Percentiles rank a stretch among this genome's conserved stretches.
Conservation (phyloP, 2,888 invertebrate genomes). For the Pedicia rivosa region DNA sequence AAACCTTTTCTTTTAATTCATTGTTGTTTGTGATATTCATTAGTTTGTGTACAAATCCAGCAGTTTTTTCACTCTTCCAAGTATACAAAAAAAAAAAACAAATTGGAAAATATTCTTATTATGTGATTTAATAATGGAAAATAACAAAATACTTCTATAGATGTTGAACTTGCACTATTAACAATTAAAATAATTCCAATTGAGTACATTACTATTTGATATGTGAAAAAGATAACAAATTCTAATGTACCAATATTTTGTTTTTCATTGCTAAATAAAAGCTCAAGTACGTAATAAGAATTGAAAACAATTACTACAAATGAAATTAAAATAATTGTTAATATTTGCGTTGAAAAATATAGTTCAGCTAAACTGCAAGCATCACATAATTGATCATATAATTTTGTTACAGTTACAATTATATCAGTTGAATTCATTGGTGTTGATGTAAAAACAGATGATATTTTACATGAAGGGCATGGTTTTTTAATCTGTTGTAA, state of each 20-base stretch:
- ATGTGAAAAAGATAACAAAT: conserved; percentile 25
- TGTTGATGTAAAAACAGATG: background rate
- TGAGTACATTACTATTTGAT: conserved; percentile 25
- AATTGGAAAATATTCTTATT: too few relatives aligned
- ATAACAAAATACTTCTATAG: conserved; percentile 21
- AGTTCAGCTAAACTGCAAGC: conserved; percentile 25
- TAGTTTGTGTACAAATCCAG: conserved; percentile 24
- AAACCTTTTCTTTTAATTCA: conserved; percentile 19
- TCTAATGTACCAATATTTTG: conserved; percentile 24
- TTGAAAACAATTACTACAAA: conserved; percentile 27
- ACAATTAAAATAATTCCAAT: conserved; percentile 24
- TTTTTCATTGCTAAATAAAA: conserved; percentile 19
- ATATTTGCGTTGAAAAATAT: conserved; percentile 23
- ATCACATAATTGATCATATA: conserved; percentile 23
- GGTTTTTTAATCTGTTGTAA: too few relatives aligned
- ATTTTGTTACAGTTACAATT: background rate
- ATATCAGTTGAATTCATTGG: too few relatives aligned
- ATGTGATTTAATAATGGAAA: too few relatives aligned
- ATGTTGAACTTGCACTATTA: conserved; percentile 22
- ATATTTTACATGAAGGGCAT: too few relatives aligned
- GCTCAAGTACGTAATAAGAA: conserved; percentile 25
- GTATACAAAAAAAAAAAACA: too few relatives aligned
- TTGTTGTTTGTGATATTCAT: conserved; percentile 23
- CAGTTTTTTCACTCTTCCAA: conserved; percentile 20
- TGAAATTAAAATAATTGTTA: conserved; percentile 25